These are phyloP conservation scores for Coptodon rendalli DNA, from an alignment of 2,113 vertebrate genomes.

Conservation along the genomic window DNA sequence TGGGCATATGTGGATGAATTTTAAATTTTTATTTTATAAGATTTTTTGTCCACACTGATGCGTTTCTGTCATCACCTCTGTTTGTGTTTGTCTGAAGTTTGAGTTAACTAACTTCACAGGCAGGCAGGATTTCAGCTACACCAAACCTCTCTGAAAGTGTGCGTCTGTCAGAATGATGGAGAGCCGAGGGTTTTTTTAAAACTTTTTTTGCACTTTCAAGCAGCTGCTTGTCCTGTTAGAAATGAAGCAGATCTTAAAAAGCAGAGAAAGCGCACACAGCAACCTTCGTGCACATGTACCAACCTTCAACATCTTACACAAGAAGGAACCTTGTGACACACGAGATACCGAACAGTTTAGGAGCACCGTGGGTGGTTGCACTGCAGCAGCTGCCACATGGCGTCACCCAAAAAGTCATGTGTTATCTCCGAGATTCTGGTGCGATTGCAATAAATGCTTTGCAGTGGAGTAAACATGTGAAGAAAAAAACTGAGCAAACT, in stretches of 20 bases:
- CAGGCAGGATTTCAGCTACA: background rate
- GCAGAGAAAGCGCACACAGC: background rate
- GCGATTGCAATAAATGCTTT: background rate
- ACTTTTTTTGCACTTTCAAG: conserved; percentile 9
- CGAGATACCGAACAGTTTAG: background rate
- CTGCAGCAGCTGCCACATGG: background rate
- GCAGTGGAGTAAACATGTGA: background rate
- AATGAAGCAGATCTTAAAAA: conserved; percentile 35
- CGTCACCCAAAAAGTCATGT: background rate
- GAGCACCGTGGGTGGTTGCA: conserved; percentile 10
- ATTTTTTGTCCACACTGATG: background rate
- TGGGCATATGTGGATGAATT: background rate
- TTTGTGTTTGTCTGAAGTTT: background rate
- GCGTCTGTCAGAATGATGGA: conserved; percentile 31
- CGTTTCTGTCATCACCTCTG: background rate
- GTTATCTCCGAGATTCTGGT: background rate
- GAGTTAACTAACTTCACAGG: background rate
- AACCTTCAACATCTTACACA: background rate
- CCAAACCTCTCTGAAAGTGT: background rate
- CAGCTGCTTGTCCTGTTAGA: conserved; percentile 34
- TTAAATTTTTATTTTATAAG: background rate
- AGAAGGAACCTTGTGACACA: background rate
- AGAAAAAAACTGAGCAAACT: background rate
- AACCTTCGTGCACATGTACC: background rate
- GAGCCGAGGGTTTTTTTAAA: background rate